Percentiles rank a stretch among this genome's conserved stretches.
These are phyloP conservation scores for Cygnus buccinator DNA, from an alignment of 2,113 vertebrate genomes.

Conservation along the genomic window DNA sequence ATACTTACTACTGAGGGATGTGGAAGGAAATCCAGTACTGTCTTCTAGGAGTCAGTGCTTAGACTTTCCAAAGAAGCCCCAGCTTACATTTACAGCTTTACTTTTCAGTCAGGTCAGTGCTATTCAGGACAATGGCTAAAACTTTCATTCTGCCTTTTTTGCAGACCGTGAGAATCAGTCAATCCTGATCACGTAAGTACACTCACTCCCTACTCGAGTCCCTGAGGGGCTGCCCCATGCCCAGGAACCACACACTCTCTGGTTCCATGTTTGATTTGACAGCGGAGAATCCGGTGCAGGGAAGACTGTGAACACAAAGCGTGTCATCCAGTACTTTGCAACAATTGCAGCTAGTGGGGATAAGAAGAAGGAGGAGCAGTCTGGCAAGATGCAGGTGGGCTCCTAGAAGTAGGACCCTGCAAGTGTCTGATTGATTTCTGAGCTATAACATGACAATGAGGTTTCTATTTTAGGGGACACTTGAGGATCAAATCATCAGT, in stretches of 20 bases:
- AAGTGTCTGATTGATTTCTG: not conserved
- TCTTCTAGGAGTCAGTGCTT: not conserved
- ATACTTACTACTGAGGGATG: not conserved
- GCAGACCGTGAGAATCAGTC: slow-evolving; percentile 88
- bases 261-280: slow-evolving; percentile 65
- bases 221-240: not conserved
- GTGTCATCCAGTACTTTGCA: slow-evolving; percentile 84
- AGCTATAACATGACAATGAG: not conserved
- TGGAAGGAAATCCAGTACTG: not conserved
- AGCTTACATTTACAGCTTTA: not conserved
- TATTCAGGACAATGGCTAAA: not conserved
- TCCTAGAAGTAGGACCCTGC: not conserved
- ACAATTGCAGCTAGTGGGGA: slow-evolving; percentile 79
- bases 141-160: not conserved
- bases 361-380: slow-evolving; percentile 40
- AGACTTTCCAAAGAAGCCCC: not conserved
- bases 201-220: not conserved
- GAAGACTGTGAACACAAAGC: slow-evolving; percentile 86
- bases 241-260: not conserved
- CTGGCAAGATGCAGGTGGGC: slow-evolving; percentile 83
- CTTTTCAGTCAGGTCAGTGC: not conserved
- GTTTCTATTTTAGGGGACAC: slow-evolving; percentile 67
- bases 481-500: slow-evolving; percentile 81
- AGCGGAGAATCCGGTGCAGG: slow-evolving; percentile 88
- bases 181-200: slow-evolving; percentile 84